Percentiles rank a stretch among this genome's conserved stretches.
Conservation (phyloP, 1,140 invertebrate genomes). For the Watersipora subatra region DNA sequence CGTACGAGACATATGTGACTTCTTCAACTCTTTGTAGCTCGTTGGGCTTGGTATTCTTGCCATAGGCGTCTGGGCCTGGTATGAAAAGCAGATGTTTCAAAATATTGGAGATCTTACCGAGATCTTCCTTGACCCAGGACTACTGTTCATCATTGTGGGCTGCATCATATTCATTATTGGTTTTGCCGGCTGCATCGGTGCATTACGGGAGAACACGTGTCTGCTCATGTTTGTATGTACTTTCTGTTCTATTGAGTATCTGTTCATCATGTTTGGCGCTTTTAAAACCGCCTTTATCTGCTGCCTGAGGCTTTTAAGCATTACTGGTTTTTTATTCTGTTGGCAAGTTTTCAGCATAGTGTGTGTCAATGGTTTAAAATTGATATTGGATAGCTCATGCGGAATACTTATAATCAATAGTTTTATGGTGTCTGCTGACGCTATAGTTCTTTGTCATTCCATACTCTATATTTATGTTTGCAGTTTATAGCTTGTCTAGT, state of each 20-base stretch:
- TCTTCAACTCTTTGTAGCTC: conserved; percentile 62
- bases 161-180: conserved; percentile 83
- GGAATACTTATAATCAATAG: too few relatives aligned
- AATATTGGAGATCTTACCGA: conserved; percentile 70
- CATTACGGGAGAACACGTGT: conserved; percentile 57
- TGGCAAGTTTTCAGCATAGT: too few relatives aligned
- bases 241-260: conserved; percentile 6
- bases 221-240: conserved; percentile 53
- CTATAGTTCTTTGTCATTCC: too few relatives aligned
- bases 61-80: conserved; percentile 90
- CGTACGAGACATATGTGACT: too few relatives aligned
- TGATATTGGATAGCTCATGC: too few relatives aligned
- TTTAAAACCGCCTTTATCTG: neutral
- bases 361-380: too few relatives aligned
- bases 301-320: too few relatives aligned
- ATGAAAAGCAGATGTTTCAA: conserved; percentile 87
- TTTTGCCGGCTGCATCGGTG: conserved; percentile 84
- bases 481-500: conserved; percentile 87
- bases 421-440: too few relatives aligned
- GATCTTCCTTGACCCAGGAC: conserved; percentile 77
- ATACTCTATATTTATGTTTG: conserved; percentile 35
- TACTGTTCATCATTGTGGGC: conserved; percentile 80
- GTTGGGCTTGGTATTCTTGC: conserved; percentile 69
- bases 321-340: too few relatives aligned
- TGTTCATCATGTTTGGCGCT: neutral